Evolutionary conservation across 2,113 vertebrate genomes (phyloP).

Genomic region (Eupsittula cactorum): DNA sequence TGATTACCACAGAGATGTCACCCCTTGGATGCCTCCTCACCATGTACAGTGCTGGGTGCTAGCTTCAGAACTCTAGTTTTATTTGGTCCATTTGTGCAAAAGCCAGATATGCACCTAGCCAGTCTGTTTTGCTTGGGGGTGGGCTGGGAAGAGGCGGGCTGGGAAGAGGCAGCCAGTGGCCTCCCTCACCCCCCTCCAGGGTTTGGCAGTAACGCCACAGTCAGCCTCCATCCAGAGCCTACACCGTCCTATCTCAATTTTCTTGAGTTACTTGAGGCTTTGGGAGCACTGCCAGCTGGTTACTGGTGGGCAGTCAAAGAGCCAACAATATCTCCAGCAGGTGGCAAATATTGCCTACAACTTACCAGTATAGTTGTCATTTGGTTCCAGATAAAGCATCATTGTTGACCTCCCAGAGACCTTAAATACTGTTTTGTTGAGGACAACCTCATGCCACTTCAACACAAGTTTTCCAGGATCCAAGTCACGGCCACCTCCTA

Average conservation of each 20-base stretch:
- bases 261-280: background rate
- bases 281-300: background rate
- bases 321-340: background rate
- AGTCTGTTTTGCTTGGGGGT: background rate
- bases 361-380: background rate
- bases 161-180: background rate
- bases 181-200: background rate
- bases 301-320: background rate
- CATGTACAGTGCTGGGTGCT: background rate
- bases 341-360: background rate
- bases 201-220: background rate
- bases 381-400: background rate
- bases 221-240: background rate
- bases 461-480: background rate
- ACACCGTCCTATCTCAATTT: background rate
- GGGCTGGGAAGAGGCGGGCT: background rate
- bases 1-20: background rate
- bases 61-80: background rate
- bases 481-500: rapidly evolving
- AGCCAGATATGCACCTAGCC: background rate
- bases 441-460: background rate
- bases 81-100: background rate
- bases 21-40: background rate
- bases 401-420: background rate
- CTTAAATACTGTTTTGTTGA: background rate